A percentile compares a stretch with the other conserved stretches of the same genome.
Conservation (phyloP, 2,113 vertebrate genomes). For the Mastomys natalensis region DNA sequence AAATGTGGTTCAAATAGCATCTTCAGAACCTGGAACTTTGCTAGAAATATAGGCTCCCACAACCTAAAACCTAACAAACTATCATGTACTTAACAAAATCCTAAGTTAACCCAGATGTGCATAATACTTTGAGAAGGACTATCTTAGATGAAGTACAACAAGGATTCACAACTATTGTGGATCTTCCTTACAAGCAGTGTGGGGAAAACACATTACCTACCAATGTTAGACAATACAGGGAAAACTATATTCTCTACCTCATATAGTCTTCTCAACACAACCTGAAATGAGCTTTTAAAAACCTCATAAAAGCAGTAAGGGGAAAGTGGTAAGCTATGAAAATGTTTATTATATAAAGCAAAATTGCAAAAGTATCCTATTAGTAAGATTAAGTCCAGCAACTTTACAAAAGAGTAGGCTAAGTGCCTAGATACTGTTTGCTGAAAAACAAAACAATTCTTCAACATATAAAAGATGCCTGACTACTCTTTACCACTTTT, state of each 20-base stretch:
- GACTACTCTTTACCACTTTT: not conserved
- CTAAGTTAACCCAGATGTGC: not conserved
- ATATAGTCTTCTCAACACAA: constrained; percentile 39
- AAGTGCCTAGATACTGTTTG: constrained; percentile 35
- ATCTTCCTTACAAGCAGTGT: constrained; percentile 7
- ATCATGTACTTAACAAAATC: constrained; percentile 20
- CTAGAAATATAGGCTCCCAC: constrained; percentile 40
- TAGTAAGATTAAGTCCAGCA: constrained; percentile 40
- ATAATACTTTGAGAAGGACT: constrained; percentile 36
- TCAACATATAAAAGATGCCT: constrained; percentile 17
- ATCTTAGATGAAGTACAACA: constrained; percentile 30
- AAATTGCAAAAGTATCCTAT: not conserved
- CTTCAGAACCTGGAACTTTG: constrained; percentile 1
- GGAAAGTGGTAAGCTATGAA: constrained; percentile 27
- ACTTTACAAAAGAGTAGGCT: constrained; percentile 34
- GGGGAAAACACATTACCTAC: not conserved
- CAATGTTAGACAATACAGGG: not conserved
- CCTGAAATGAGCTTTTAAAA: not conserved
- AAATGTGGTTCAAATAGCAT: constrained; percentile 14
- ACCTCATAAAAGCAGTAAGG: not conserved
- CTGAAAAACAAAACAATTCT: constrained; percentile 53
- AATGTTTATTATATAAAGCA: constrained; percentile 37
- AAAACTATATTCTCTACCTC: not conserved
- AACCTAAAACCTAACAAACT: not conserved
- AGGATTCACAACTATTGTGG: not conserved